These are phyloP conservation scores for Zelleria hepariella DNA, from an alignment of 2,888 invertebrate genomes.

Conservation along the genomic window DNA sequence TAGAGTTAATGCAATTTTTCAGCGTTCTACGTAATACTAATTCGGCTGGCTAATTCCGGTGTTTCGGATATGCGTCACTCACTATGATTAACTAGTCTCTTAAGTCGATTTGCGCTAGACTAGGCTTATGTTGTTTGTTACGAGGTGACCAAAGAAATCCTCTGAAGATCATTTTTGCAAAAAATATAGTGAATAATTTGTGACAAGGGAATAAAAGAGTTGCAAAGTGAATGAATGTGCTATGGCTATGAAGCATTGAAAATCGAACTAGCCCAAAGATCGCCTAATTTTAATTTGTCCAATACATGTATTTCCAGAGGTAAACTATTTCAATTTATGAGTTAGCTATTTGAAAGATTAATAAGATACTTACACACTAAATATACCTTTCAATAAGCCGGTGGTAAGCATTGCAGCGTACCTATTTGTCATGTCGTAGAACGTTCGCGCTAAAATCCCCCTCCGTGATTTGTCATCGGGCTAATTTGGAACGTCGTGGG, in stretches of 20 bases:
- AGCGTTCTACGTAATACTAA: background rate
- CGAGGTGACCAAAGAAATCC: background rate
- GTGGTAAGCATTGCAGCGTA: constrained; percentile 4
- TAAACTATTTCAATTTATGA: too few species aligned
- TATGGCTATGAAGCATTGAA: too few species aligned
- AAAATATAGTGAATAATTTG: too few species aligned
- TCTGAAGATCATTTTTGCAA: too few species aligned
- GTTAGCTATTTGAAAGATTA: too few species aligned
- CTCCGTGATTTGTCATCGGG: constrained; percentile 33
- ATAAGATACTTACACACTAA: too few species aligned
- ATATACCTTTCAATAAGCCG: too few species aligned
- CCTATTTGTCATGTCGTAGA: constrained; percentile 9
- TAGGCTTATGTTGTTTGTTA: background rate
- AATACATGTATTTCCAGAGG: too few species aligned
- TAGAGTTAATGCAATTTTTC: background rate
- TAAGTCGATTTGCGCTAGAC: background rate
- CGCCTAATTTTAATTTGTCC: too few species aligned
- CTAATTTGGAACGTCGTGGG: constrained; percentile 46
- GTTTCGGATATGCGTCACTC: background rate
- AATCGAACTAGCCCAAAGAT: too few species aligned
- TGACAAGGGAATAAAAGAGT: too few species aligned
- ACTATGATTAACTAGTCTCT: background rate
- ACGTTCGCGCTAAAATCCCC: constrained; percentile 6
- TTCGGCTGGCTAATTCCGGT: background rate
- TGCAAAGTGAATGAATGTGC: too few species aligned